Evolutionary conservation across 1,140 invertebrate species (phyloP).

Genomic region (Drosophila suzukii): DNA sequence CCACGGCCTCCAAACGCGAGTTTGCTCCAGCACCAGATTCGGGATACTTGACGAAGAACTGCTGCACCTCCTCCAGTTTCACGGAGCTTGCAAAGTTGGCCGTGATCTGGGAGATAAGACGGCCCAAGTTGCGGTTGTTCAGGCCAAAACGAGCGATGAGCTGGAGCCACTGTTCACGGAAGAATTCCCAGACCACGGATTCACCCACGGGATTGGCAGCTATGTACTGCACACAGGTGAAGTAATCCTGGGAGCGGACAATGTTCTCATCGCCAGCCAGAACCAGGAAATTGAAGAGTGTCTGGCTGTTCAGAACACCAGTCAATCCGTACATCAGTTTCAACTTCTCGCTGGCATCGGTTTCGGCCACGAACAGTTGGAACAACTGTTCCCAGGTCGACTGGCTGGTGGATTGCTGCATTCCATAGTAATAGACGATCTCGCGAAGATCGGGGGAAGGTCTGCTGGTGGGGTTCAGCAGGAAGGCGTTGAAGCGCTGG

Average conservation of each 20-base stretch:
- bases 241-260: slow-evolving; percentile 94
- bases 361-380: slow-evolving; percentile 89
- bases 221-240: slow-evolving; percentile 89
- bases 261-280: slow-evolving; percentile 89
- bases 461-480: slow-evolving; percentile 85
- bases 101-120: slow-evolving; percentile 89
- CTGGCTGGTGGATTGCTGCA: slow-evolving; percentile 84
- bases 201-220: slow-evolving; percentile 90
- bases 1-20: slow-evolving; percentile 89
- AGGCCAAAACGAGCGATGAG: slow-evolving; percentile 91
- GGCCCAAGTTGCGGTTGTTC: slow-evolving; percentile 92
- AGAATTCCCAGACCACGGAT: slow-evolving; percentile 92
- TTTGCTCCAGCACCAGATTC: slow-evolving; percentile 93
- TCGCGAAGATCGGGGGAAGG: slow-evolving; percentile 91
- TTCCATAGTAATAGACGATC: slow-evolving; percentile 89
- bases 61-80: slow-evolving; percentile 91
- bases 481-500: slow-evolving; percentile 86
- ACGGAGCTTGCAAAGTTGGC: slow-evolving; percentile 88
- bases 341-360: slow-evolving; percentile 90
- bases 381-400: slow-evolving; percentile 91
- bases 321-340: slow-evolving; percentile 90
- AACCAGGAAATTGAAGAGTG: slow-evolving; percentile 87
- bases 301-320: slow-evolving; percentile 86
- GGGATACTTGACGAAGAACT: slow-evolving; percentile 91
- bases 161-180: slow-evolving; percentile 89